Conservation (phyloP, 2,888 invertebrate genomes). For the Tuta absoluta region DNA sequence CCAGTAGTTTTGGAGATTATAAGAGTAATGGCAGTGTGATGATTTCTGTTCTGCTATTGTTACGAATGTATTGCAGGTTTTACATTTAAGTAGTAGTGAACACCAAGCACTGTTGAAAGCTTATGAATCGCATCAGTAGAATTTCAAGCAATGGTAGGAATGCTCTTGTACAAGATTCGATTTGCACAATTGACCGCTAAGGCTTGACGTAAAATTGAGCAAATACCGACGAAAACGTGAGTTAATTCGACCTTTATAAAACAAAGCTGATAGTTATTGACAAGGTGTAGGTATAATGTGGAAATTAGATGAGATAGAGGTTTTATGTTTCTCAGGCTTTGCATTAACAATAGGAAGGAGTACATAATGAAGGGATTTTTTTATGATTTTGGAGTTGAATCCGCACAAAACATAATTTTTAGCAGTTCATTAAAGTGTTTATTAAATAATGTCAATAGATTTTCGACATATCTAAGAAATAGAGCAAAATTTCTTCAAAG, state of each 20-base stretch:
- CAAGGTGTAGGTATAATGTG: conserved; percentile 10
- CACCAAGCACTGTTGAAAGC: neutral
- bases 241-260: conserved; percentile 22
- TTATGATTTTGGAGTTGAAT: neutral
- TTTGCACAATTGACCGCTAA: conserved; percentile 3
- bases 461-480: neutral
- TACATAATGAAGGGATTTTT: neutral
- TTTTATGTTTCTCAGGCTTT: conserved; percentile 2
- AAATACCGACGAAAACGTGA: conserved; percentile 9
- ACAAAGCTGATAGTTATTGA: conserved; percentile 23
- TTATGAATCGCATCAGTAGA: neutral
- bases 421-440: neutral
- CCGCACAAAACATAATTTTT: neutral
- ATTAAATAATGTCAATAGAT: neutral
- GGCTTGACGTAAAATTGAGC: conserved; percentile 13
- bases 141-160: neutral
- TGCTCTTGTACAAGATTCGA: conserved; percentile 16
- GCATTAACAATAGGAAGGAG: neutral
- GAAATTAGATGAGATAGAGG: neutral
- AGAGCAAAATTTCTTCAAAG: neutral
- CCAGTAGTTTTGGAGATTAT: no score
- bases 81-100: neutral
- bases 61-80: neutral
- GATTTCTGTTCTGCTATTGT: neutral
- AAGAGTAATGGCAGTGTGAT: no score